Conservation (phyloP, 2,797 vertebrate species). For the Agapornis canus region DNA sequence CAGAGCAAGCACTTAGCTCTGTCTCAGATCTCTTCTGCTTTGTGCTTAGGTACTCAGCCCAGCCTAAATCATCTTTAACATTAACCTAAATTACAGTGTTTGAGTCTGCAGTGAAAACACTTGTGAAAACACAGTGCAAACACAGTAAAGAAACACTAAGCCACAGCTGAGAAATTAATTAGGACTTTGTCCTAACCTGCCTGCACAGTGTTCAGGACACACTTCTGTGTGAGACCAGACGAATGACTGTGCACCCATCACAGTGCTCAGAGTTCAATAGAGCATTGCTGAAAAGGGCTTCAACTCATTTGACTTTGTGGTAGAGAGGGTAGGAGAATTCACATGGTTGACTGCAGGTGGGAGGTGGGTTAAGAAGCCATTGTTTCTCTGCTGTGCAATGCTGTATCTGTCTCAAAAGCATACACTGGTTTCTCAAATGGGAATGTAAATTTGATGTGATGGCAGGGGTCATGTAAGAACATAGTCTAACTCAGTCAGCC, state of each 20-base stretch:
- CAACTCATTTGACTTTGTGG: background rate
- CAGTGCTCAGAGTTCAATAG: background rate
- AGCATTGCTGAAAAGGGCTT: background rate
- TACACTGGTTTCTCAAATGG: fast-evolving
- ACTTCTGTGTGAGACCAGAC: background rate
- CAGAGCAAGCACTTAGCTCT: background rate
- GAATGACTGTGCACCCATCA: background rate
- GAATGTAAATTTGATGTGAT: background rate
- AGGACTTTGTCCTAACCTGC: background rate
- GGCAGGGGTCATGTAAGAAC: too few species aligned
- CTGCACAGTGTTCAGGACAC: background rate
- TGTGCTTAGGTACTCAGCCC: background rate
- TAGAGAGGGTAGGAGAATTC: background rate
- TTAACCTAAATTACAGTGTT: background rate
- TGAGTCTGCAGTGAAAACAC: background rate
- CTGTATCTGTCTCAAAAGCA: background rate
- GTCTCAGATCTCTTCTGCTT: background rate
- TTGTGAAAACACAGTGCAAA: background rate
- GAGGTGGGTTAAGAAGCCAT: fast-evolving
- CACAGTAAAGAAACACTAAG: background rate
- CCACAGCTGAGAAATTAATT: background rate
- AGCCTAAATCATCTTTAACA: background rate
- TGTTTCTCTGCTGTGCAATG: background rate
- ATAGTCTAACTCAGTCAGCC: background rate
- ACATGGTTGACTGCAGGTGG: fast-evolving